A percentile compares a stretch with the other conserved stretches of the same genome.
Conservation (phyloP, 2,888 invertebrate genomes). For the Magallana nippona region DNA sequence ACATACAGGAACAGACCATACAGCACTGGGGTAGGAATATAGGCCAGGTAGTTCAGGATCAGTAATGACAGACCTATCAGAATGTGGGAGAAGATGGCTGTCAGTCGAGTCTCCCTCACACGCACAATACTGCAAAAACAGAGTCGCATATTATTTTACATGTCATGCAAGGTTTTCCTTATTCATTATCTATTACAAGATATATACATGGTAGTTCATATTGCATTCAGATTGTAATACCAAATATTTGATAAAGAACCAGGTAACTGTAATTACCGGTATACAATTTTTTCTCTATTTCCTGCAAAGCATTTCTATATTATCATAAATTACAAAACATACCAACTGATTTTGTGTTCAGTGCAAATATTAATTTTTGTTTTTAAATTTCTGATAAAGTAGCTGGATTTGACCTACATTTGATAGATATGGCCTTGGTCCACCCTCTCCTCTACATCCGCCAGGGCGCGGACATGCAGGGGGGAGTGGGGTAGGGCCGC, state of each 20-base stretch:
- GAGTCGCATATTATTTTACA: background rate
- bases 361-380: too few relatives aligned
- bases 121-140: slow-evolving; percentile 80
- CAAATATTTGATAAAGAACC: too few relatives aligned
- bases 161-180: background rate
- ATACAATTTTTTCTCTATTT: too few relatives aligned
- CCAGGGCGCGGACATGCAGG: slow-evolving; percentile 83
- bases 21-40: slow-evolving; percentile 83
- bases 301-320: too few relatives aligned
- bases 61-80: slow-evolving; percentile 83
- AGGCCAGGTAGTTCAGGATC: slow-evolving; percentile 81
- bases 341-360: too few relatives aligned
- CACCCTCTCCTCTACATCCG: slow-evolving; percentile 84
- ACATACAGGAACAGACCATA: slow-evolving; percentile 84
- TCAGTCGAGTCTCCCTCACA: slow-evolving; percentile 83
- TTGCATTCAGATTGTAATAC: too few relatives aligned
- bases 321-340: too few relatives aligned
- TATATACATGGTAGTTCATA: too few relatives aligned
- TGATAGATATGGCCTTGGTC: slow-evolving; percentile 84
- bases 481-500: slow-evolving; percentile 84
- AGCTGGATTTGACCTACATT: slow-evolving; percentile 80
- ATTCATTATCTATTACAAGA: too few relatives aligned
- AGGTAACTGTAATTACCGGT: too few relatives aligned
- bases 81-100: slow-evolving; percentile 82
- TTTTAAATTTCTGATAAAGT: too few relatives aligned